phyloP scores from a whole-genome alignment of 1,140 invertebrate species.

The Drosophila eugracilis region DNA sequence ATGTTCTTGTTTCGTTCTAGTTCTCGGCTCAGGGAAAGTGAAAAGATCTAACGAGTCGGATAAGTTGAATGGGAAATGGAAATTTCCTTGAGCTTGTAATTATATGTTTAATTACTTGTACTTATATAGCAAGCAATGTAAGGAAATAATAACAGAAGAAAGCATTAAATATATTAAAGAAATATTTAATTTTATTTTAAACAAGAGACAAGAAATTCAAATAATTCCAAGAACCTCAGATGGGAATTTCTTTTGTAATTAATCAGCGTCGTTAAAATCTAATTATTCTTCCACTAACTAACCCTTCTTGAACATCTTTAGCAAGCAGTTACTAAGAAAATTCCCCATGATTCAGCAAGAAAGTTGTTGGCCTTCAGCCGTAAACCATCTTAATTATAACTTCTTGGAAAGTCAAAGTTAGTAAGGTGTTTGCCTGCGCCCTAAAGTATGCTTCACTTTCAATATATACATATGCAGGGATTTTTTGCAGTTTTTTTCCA shows the following conservation, averaged over 20 bases:
- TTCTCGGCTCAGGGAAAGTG: slow-evolving; percentile 12
- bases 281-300: neutral
- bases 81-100: slow-evolving; percentile 4
- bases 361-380: slow-evolving; percentile 22
- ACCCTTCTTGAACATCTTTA: neutral
- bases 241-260: too few relatives aligned
- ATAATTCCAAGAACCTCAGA: too few relatives aligned
- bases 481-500: too few relatives aligned
- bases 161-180: too few relatives aligned
- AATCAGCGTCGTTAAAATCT: neutral
- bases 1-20: slow-evolving; percentile 18
- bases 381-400: slow-evolving; percentile 64
- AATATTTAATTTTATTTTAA: too few relatives aligned
- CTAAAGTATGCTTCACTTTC: slow-evolving; percentile 62
- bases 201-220: too few relatives aligned
- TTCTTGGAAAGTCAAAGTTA: slow-evolving; percentile 62
- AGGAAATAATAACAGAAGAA: too few relatives aligned
- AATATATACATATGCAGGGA: slow-evolving; percentile 22
- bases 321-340: neutral
- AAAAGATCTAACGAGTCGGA: slow-evolving; percentile 15
- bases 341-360: slow-evolving; percentile 23
- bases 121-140: neutral
- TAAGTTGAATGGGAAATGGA: slow-evolving; percentile 10
- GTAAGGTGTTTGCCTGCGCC: slow-evolving; percentile 61
- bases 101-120: slow-evolving; percentile 4